phyloP scores from a whole-genome alignment of 1,140 invertebrate species.

The Diachasmimorpha longicaudata region DNA sequence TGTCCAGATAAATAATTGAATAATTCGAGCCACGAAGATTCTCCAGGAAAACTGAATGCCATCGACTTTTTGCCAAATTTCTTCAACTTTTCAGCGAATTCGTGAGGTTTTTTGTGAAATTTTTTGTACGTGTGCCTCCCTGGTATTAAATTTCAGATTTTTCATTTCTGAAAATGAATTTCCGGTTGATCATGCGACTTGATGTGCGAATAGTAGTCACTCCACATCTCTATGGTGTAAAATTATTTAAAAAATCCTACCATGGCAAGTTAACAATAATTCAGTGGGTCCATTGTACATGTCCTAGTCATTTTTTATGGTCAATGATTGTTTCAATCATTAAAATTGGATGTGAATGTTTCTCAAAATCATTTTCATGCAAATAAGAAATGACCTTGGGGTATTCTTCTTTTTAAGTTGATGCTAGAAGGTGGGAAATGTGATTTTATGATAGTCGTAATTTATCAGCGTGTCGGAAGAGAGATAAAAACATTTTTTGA shows the following conservation, averaged over 20 bases:
- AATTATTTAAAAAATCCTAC: neutral
- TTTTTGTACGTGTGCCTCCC: too few species aligned
- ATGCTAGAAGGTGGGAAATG: neutral
- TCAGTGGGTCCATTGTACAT: neutral
- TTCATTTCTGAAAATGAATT: too few species aligned
- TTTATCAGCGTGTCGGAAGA: neutral
- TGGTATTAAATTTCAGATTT: too few species aligned
- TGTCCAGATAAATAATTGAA: too few species aligned
- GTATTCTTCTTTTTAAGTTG: neutral
- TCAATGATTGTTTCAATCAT: neutral
- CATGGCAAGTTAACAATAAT: neutral
- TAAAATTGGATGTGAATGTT: neutral
- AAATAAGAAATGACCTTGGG: neutral
- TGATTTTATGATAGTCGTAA: neutral
- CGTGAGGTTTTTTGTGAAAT: too few species aligned
- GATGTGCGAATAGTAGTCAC: too few species aligned
- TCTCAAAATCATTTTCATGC: neutral
- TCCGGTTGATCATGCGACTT: too few species aligned
- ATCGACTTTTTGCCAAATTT: too few species aligned
- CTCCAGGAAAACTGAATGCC: too few species aligned
- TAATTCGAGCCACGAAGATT: too few species aligned
- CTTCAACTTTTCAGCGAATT: too few species aligned
- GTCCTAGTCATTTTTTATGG: slow-evolving; percentile 3
- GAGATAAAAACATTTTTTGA: neutral
- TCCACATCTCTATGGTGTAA: too few species aligned